phyloP scores from a whole-genome alignment of 2,113 vertebrate species.

The Phrynosoma blainvillii region DNA sequence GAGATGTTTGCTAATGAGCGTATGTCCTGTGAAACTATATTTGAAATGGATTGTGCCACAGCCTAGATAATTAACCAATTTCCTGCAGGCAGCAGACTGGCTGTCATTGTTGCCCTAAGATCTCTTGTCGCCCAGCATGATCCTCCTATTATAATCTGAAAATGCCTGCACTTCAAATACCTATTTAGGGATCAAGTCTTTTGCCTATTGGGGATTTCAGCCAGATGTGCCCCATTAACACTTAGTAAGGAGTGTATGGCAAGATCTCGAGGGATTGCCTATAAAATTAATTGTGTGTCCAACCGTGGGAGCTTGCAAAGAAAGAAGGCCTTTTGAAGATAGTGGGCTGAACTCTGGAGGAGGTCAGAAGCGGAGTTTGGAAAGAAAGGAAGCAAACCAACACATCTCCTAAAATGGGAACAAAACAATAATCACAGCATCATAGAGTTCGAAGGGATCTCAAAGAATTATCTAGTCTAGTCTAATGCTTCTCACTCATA shows the following conservation, averaged over 20 bases:
- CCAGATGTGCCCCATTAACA: slow-evolving; percentile 60
- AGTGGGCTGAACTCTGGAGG: background rate
- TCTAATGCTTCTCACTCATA: too few relatives aligned
- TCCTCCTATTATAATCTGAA: slow-evolving; percentile 23
- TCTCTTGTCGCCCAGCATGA: slow-evolving; percentile 65
- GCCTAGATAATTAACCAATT: slow-evolving; percentile 56
- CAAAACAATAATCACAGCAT: too few relatives aligned
- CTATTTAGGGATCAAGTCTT: slow-evolving; percentile 28
- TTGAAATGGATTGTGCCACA: slow-evolving; percentile 54
- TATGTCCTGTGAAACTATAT: slow-evolving; percentile 47
- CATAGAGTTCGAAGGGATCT: too few relatives aligned
- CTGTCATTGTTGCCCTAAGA: slow-evolving; percentile 51
- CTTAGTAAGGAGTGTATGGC: slow-evolving; percentile 65
- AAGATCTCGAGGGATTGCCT: background rate
- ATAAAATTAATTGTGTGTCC: slow-evolving; percentile 50
- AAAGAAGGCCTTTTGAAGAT: slow-evolving; percentile 5
- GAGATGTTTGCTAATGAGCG: slow-evolving; percentile 28
- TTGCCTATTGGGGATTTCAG: slow-evolving; percentile 23
- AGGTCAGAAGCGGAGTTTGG: too few relatives aligned
- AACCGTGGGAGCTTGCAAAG: slow-evolving; percentile 29
- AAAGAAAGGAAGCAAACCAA: too few relatives aligned
- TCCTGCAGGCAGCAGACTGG: background rate
- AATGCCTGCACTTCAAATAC: slow-evolving; percentile 38
- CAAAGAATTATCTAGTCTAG: too few relatives aligned
- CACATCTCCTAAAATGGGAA: too few relatives aligned